Evolutionary conservation across 2,113 vertebrate species (phyloP).

Genomic region (Silurus meridionalis): DNA sequence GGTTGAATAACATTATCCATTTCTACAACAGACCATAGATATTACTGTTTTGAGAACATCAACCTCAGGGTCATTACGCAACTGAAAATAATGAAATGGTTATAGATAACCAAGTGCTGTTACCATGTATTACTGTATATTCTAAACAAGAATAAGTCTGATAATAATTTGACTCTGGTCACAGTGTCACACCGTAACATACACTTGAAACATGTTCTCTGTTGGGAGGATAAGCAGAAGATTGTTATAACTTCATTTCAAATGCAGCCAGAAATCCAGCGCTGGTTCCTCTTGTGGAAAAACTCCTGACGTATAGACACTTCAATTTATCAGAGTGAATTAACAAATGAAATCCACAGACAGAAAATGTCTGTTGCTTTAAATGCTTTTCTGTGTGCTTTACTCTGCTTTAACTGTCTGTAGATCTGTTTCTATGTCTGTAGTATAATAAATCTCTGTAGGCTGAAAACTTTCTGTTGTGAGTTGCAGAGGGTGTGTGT

Average conservation of each 20-base stretch:
- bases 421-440: slow-evolving; percentile 4
- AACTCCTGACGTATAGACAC: neutral
- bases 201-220: no score
- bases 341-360: neutral
- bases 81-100: no score
- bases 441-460: slow-evolving; percentile 22
- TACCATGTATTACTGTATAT: no score
- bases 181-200: no score
- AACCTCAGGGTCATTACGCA: no score
- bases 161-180: no score
- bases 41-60: no score
- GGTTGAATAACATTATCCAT: no score
- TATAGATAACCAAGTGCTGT: no score
- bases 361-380: neutral
- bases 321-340: neutral
- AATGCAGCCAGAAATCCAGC: neutral
- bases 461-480: slow-evolving; percentile 8
- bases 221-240: no score
- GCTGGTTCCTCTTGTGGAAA: neutral
- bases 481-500: slow-evolving; percentile 8
- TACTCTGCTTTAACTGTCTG: slow-evolving; percentile 9
- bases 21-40: no score
- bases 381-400: slow-evolving; percentile 4
- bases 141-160: no score
- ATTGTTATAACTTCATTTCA: neutral